A percentile compares a stretch with the other conserved stretches of the same genome.
These are phyloP conservation scores for Atractosteus spatula DNA, from an alignment of 2,113 vertebrate genomes.

Conservation along the genomic window DNA sequence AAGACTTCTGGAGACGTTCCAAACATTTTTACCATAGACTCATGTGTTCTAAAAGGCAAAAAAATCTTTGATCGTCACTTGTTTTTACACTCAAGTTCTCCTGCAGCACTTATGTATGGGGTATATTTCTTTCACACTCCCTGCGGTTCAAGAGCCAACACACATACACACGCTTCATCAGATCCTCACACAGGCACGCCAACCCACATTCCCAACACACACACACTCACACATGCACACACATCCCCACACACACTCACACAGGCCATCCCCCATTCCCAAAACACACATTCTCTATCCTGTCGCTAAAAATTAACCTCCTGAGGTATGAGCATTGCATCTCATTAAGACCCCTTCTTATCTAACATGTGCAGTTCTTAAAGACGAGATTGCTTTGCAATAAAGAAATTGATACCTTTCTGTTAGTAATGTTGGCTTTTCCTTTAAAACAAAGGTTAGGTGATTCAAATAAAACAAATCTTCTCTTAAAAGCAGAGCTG, in stretches of 20 bases:
- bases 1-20: conserved; percentile 46
- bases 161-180: background rate
- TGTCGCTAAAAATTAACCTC: no score
- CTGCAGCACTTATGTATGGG: conserved; percentile 61
- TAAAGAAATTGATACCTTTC: no score
- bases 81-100: conserved; percentile 44
- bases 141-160: background rate
- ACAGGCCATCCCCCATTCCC: conserved; percentile 10
- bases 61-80: conserved; percentile 31
- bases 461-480: no score
- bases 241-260: background rate
- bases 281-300: conserved; percentile 5
- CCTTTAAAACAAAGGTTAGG: no score
- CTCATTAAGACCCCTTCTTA: no score
- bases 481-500: no score
- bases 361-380: no score
- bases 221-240: background rate
- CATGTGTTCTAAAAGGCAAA: conserved; percentile 23
- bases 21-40: conserved; percentile 31
- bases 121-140: conserved; percentile 57
- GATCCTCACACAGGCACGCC: background rate
- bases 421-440: no score
- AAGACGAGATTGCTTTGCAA: no score
- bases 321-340: no score
- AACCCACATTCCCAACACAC: background rate